Evolutionary conservation across 1,140 invertebrate genomes (phyloP), one percentile per base, ranked within the genome.

Genomic region (Heliconius hewitsoni): DNA sequence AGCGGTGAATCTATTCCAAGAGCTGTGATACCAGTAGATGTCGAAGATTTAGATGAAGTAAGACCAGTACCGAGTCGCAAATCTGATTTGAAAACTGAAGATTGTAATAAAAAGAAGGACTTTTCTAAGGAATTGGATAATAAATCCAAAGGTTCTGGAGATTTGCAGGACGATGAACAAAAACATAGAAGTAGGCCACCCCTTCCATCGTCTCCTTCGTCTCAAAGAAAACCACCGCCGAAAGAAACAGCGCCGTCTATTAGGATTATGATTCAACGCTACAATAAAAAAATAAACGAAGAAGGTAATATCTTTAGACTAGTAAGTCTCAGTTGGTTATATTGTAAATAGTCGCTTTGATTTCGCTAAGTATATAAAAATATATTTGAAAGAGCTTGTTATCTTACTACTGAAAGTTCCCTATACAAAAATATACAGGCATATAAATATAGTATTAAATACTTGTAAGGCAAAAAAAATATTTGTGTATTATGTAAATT

Each of bases 201-300:
- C 5, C 85, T 96, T 8, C 95, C 95, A 9, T 89, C 93, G 30
- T 96, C 96, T 0, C 96, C 96, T n/a, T 94, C 95, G 8, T 93
- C 95, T 3, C 94, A 93, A 71, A 88, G 94, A 57, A 95, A 95
- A 83, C 94, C 95, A 79, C 88, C 93, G 50, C 83, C 90, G 0
- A 96, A 96, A 84, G 96, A 96, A 86, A 95, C 96, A 9, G 95
- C 96, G 1, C 96, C 96, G 1, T 96, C 95, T 76, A 96, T 97
- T 57, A 91, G 95, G 71, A 95, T 96, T 80, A 97, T 97, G 96
- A 96, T 97, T 81, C 96, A 95, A 76, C 95, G 95, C 81, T 97
- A 96, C 83, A 96, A 96, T 83, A 95, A 95, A 86, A 95, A 95
- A 81, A 91, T 95, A 23, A 95, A 95, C 76, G 95, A 95, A 85